These are phyloP conservation scores for Actias luna DNA, from an alignment of 2,888 invertebrate genomes.

Conservation along the genomic window DNA sequence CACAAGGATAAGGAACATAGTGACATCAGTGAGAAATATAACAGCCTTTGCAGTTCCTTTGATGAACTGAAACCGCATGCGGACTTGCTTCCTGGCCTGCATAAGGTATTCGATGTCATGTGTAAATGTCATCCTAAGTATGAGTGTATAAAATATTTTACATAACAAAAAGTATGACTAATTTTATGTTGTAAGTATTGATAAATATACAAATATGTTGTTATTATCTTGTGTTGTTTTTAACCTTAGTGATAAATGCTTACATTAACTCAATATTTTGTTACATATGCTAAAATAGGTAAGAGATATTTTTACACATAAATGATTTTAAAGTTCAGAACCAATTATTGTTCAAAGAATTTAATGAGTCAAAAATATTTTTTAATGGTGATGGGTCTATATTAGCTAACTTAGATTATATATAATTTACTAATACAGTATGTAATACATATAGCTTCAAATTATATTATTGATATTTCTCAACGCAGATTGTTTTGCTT, in stretches of 20 bases:
- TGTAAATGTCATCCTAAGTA: slow-evolving; percentile 37
- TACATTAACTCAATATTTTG: slow-evolving; percentile 9
- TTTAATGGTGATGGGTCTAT: slow-evolving; percentile 5
- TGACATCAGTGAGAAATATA: slow-evolving; percentile 60
- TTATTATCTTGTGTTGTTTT: slow-evolving; percentile 1
- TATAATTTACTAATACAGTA: slow-evolving; percentile 8
- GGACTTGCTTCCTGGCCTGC: slow-evolving; percentile 61
- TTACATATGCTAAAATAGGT: background rate
- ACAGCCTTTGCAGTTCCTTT: slow-evolving; percentile 71
- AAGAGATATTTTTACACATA: slow-evolving; percentile 14
- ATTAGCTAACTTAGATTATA: background rate
- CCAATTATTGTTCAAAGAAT: background rate
- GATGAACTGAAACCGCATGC: slow-evolving; percentile 70
- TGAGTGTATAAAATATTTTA: slow-evolving; percentile 18
- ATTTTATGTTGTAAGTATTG: slow-evolving; percentile 29
- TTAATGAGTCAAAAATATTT: background rate
- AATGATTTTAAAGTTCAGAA: slow-evolving; percentile 14
- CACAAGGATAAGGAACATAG: slow-evolving; percentile 53
- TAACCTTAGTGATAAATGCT: background rate
- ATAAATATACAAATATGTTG: slow-evolving; percentile 27
- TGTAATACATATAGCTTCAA: slow-evolving; percentile 5
- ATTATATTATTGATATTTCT: background rate
- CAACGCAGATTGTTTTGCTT: slow-evolving; percentile 3
- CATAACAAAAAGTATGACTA: slow-evolving; percentile 32
- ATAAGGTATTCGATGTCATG: slow-evolving; percentile 65